Percentiles rank a stretch among this genome's conserved stretches.
Conservation (phyloP, 2,888 invertebrate species). For the Tipula helvola region DNA sequence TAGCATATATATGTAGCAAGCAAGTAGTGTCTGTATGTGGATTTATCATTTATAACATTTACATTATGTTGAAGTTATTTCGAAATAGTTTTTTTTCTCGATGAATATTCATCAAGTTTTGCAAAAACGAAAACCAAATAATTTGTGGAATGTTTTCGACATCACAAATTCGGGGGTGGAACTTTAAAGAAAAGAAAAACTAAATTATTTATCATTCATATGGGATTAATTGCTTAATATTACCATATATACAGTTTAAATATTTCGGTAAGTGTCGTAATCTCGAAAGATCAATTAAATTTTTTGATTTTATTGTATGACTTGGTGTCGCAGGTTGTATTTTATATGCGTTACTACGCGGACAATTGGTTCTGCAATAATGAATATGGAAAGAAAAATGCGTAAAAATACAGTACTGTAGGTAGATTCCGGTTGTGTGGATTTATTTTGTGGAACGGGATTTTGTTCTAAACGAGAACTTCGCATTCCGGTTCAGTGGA, state of each 20-base stretch:
- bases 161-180: background rate
- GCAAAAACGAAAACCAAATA: background rate
- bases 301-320: no score
- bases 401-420: no score
- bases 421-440: no score
- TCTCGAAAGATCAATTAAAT: background rate
- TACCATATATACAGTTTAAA: background rate
- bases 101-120: background rate
- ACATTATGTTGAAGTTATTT: background rate
- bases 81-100: background rate
- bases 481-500: no score
- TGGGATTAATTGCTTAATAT: background rate
- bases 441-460: no score
- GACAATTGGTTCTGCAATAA: no score
- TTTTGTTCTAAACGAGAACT: no score
- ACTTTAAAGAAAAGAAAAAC: no score
- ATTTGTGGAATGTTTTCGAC: background rate
- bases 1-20: background rate
- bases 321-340: no score
- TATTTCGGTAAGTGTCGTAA: background rate
- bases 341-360: no score
- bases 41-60: background rate
- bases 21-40: background rate
- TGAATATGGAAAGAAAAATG: no score
- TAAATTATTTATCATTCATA: background rate